Base-by-base conservation (phyloP, 2,888 invertebrate species). In the Amiota communis region DNA sequence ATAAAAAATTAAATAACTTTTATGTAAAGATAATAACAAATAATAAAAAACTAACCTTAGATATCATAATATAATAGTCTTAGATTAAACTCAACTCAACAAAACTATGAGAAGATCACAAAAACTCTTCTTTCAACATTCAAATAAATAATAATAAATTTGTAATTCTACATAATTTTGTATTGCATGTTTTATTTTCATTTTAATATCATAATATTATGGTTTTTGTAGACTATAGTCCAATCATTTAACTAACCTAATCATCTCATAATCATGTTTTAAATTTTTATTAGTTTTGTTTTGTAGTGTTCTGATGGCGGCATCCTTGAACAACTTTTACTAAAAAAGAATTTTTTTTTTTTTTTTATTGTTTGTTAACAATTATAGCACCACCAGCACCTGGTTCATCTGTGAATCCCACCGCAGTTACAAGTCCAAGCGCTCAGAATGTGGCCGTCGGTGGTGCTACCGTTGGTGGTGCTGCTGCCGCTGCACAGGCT, bases 341-440 rank as follows among this genome's bases (percentile, higher is more conserved):
- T 53, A 13, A n/a, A 2, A 53, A 67, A 67, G 9, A n/a, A 12
- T 67, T 67, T n/a, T 67, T 47, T 1, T 65, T n/a, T 11, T n/a
- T 12, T 67, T 49, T 9, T 20, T 1, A 15, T 20, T 61, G 2
- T 1, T 61, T 64, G 11, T 64, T 36, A 8, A 8, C 11, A 6
- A 36, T 74, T 84, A 49, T 92, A 88, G 88, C 88, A 88, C 93
- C 93, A 86, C 91, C 93, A 86, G 92, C 89, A 78, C 87, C 90
- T 78, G 90, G 90, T 80, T 89, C 90, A 77, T 90, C 90, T 81
- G 91, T 92, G 79, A 92, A 92, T 87, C 91, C 92, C 78, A 88
- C 89, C 86, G 89, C 89, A 78, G 89, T 90, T 72, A 89, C 90
- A 77, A 89, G 89, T 80, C 90, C 89, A 77, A 89, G 89, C 79